These are phyloP conservation scores for Plutomurus gul DNA, from an alignment of 1,140 invertebrate genomes.

Conservation along the genomic window DNA sequence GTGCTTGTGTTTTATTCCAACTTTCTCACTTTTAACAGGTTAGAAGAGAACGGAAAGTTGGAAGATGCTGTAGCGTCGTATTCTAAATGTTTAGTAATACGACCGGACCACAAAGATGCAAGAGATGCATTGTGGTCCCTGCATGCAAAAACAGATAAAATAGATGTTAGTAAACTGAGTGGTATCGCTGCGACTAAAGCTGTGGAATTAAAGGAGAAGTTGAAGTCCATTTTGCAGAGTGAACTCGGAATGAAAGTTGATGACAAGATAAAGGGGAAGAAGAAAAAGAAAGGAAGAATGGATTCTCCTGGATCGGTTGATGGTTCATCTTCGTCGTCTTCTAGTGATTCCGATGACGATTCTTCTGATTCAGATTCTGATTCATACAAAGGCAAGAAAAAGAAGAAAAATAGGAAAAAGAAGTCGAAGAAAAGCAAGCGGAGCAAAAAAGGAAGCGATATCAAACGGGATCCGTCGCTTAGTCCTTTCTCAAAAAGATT, in stretches of 20 bases:
- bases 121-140: constrained; percentile 77
- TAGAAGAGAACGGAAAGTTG: constrained; percentile 50
- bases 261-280: constrained; percentile 64
- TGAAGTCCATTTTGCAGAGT: constrained; percentile 65
- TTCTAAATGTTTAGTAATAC: constrained; percentile 76
- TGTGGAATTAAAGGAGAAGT: constrained; percentile 67
- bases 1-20: background rate
- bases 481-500: constrained; percentile 51
- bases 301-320: background rate
- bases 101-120: constrained; percentile 82
- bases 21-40: constrained; percentile 32
- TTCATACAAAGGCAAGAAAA: constrained; percentile 63
- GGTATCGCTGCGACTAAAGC: constrained; percentile 62
- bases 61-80: constrained; percentile 79
- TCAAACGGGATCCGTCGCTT: constrained; percentile 38
- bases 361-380: constrained; percentile 57
- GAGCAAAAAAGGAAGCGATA: constrained; percentile 38
- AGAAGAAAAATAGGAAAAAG: constrained; percentile 67
- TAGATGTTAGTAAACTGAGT: constrained; percentile 66
- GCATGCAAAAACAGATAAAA: constrained; percentile 62
- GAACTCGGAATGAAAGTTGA: constrained; percentile 60
- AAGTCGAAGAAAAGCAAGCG: constrained; percentile 66
- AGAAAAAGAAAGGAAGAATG: constrained; percentile 55
- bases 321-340: constrained; percentile 20
- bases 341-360: constrained; percentile 38